Percentiles rank a stretch among this genome's conserved stretches.
Conservation (phyloP, 2,113 vertebrate genomes). For the Callorhinus ursinus region DNA sequence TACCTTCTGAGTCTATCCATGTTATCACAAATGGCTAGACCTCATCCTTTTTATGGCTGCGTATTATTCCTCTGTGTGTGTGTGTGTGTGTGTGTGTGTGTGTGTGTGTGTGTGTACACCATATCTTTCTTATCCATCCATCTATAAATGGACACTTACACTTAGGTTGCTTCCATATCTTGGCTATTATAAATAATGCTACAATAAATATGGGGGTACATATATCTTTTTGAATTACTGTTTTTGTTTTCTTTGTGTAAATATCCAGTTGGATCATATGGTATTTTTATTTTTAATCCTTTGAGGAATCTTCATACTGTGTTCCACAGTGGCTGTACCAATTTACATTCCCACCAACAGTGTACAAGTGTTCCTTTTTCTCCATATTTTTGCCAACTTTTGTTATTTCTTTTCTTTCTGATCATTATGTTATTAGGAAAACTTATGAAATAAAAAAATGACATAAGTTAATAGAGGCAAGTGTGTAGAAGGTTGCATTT, state of each 20-base stretch:
- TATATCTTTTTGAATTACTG: background rate
- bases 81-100: background rate
- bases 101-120: background rate
- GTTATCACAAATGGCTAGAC: background rate
- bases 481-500: background rate
- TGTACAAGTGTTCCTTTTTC: background rate
- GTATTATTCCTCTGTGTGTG: background rate
- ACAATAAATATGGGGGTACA: background rate
- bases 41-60: background rate
- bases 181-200: background rate
- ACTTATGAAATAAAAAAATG: background rate
- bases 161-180: background rate
- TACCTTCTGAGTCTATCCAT: background rate
- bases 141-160: background rate
- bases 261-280: background rate
- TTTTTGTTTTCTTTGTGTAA: background rate
- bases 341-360: background rate
- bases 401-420: background rate
- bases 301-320: background rate
- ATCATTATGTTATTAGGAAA: background rate
- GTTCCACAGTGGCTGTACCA: background rate
- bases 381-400: background rate
- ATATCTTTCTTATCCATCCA: background rate
- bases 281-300: background rate
- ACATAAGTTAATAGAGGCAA: background rate